Conservation (phyloP, 2,888 invertebrate species). For the Diplolepis rosae region DNA sequence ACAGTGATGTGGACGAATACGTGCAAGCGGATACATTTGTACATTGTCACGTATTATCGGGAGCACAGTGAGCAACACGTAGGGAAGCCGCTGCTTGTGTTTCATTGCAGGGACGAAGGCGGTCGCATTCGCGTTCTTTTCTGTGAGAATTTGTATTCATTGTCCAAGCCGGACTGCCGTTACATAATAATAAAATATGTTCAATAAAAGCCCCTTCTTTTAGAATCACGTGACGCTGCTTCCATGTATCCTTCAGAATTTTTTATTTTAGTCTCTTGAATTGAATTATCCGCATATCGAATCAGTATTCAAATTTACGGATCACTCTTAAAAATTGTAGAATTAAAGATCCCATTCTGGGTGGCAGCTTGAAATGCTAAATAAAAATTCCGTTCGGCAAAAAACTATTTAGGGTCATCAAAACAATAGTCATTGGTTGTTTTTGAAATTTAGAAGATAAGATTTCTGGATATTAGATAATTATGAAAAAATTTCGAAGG, state of each 20-base stretch:
- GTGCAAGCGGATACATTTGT: constrained; percentile 27
- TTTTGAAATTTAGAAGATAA: too few species aligned
- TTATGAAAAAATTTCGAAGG: too few species aligned
- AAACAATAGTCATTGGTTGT: too few species aligned
- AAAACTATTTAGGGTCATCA: too few species aligned
- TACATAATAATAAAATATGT: constrained; percentile 62
- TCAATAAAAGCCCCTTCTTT: constrained; percentile 40
- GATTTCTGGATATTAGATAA: too few species aligned
- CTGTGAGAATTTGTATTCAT: constrained; percentile 63
- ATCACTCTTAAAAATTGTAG: not conserved
- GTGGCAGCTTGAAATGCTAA: too few species aligned
- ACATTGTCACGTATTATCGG: constrained; percentile 42
- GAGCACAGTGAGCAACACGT: constrained; percentile 33
- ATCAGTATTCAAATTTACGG: constrained; percentile 12
- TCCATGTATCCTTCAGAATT: constrained; percentile 16
- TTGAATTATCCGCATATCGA: constrained; percentile 21
- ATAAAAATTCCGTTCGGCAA: too few species aligned
- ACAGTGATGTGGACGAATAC: constrained; percentile 31
- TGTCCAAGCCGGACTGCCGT: constrained; percentile 50
- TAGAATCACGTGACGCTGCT: constrained; percentile 32
- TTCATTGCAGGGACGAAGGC: constrained; percentile 52
- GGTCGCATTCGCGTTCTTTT: constrained; percentile 54
- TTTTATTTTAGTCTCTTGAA: not conserved
- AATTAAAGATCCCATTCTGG: too few species aligned
- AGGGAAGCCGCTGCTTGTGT: constrained; percentile 46